These are phyloP conservation scores for Cotesia congregata DNA, from an alignment of 2,888 invertebrate genomes.

Conservation along the genomic window DNA sequence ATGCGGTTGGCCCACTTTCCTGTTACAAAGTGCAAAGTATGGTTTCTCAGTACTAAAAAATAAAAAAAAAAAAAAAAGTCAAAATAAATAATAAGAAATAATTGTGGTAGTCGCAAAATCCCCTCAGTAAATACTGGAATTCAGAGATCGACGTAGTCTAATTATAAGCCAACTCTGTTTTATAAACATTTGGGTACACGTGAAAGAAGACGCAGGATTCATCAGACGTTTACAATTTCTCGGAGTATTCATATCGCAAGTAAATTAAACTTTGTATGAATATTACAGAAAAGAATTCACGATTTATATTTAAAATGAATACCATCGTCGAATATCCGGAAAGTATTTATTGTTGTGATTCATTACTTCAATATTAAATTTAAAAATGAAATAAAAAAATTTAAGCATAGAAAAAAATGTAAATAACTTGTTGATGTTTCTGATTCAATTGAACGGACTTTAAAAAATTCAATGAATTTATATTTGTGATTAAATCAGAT, in stretches of 20 bases:
- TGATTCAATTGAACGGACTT: not conserved
- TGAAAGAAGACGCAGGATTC: slow-evolving; percentile 48
- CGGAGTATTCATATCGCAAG: not conserved
- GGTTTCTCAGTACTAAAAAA: slow-evolving; percentile 18
- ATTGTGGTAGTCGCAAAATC: slow-evolving; percentile 14
- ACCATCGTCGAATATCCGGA: not conserved
- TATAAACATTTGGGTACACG: slow-evolving; percentile 60
- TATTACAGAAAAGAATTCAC: not conserved
- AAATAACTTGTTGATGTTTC: not conserved
- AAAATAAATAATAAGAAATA: slow-evolving; percentile 25
- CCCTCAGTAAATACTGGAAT: slow-evolving; percentile 43
- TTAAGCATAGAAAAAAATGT: not conserved
- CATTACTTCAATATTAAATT: not conserved
- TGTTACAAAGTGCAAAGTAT: slow-evolving; percentile 22
- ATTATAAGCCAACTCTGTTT: slow-evolving; percentile 64
- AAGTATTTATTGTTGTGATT: not conserved
- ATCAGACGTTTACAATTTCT: not conserved
- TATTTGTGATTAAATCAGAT: not conserved
- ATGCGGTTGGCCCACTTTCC: slow-evolving; percentile 39
- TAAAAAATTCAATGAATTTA: not conserved
- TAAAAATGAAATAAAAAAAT: not conserved
- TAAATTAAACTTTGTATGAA: not conserved
- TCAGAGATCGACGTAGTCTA: slow-evolving; percentile 55
- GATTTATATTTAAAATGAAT: not conserved
- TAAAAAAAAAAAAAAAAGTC: slow-evolving; percentile 13